Evolutionary conservation across 2,888 invertebrate species (phyloP), one percentile per base, ranked within the genome.

Genomic region (Xylocampa areola): DNA sequence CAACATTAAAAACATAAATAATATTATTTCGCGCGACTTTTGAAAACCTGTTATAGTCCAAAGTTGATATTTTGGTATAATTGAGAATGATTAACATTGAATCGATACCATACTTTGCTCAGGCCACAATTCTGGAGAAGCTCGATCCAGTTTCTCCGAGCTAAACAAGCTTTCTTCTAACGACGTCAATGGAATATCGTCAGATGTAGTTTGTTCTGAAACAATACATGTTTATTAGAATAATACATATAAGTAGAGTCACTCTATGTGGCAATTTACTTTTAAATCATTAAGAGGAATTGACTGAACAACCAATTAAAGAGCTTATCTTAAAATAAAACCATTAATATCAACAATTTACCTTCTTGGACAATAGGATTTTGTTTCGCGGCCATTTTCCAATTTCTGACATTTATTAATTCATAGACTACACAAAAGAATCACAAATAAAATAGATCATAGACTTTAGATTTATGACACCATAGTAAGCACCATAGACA

Each of bases 81-180:
- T 45, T 36, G 2, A 4, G 3, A 16, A 1, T 11, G 21, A 44
- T 21, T 7, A 23, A 13, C 8, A 49, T 11, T 33, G 11, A 37
- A 37, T 43, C 13, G 19, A 93, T 36, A 10, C 40, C 96, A 96
- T 95, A 98, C 98, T 97, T 94, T 97, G 97, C 90, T 98, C 98
- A 17, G 98, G 98, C 99, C 99, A 99, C 80, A 99, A 90, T 85
- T 99, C 98, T 25, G 99, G 99, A 1, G 99, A 99, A n/a, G 97
- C 96, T 76, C 99, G 95, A 89, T 98, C 98, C 76, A 99, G 92
- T 85, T 97, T 98, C 92, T 99, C 99, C 82, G 97, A 95, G 82
- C 98, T 98, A 78, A 98, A 94, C 58, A 99, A 94, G 85, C 96
- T 97, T 82, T 97, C 96, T 85, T 97, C 97, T 74, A 94, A 84